Evolutionary conservation across 2,113 vertebrate genomes (phyloP), one percentile per base, ranked within the genome.

Genomic region (Dinomys branickii): DNA sequence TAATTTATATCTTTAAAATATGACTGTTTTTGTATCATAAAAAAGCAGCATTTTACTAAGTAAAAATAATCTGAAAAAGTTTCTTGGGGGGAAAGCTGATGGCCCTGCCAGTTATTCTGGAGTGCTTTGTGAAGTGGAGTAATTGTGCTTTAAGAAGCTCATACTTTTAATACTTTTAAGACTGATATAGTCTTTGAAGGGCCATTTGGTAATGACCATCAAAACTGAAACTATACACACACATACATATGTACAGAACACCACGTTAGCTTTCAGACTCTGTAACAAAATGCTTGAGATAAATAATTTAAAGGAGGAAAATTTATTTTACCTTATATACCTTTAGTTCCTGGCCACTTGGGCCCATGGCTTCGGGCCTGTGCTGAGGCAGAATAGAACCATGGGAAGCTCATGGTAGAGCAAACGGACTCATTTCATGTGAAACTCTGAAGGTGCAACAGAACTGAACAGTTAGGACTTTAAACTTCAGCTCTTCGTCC

Each of bases 1-100:
- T 92, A 96, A 96, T 95, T 96, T 83, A 94, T 90, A 92, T 78
- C 59, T 95, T 83, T 44, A 92, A 90, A 94, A 71, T 61, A 96
- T 44, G 17, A 82, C 16, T 73, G 78, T 52, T 77, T 86, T 56
- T 91, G 63, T 91, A 50, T 61, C 50, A 80, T 41, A 84, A 52
- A 91, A 92, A 63, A 94, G 3, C 75, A 50, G 26, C 84, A 50
- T 63, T 91, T 73, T 92, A 90, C 19, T 59, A 61, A 95, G 52
- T 7, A 44, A 87, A 97, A 88, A 33, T 85, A 78, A 54, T 71
- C 28, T 83, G 87, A 82, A 92, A 38, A 63, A 38, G 7, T 80
- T 54, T 85, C 38, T 90, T 85, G 58, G 26, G 13, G 47, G 38
- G 61, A 91, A 93, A 94, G 50, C 1, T 54, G 24, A 71, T 52